These are phyloP conservation scores for Callyntrura sp. DNA, from an alignment of 2,888 invertebrate species.

Conservation along the genomic window DNA sequence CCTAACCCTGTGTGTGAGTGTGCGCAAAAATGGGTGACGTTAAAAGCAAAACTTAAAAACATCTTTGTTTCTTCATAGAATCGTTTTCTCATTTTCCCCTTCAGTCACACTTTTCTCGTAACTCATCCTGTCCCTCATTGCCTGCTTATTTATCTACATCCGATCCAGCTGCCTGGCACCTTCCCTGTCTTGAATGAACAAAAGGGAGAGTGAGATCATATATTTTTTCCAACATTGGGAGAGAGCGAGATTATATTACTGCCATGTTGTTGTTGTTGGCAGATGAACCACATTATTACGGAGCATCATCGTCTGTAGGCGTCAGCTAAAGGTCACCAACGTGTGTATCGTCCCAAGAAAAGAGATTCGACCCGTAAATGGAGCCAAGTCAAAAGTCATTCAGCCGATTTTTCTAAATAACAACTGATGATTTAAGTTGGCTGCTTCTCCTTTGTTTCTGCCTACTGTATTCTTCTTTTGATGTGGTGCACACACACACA, in stretches of 20 bases:
- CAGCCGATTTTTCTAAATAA: background rate
- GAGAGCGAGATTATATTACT: no score
- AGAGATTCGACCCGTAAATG: constrained; percentile 44
- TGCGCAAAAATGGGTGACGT: no score
- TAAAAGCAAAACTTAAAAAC: background rate
- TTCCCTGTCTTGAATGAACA: background rate
- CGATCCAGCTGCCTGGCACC: constrained; percentile 13
- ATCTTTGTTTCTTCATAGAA: background rate
- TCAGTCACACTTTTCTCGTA: background rate
- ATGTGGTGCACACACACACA: no score
- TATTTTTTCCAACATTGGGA: constrained; percentile 35
- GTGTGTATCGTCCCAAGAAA: background rate
- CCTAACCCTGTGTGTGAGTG: no score
- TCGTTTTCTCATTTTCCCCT: background rate
- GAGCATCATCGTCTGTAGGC: constrained; percentile 40
- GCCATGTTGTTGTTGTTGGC: background rate
- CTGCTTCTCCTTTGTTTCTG: background rate
- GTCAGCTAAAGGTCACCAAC: constrained; percentile 64
- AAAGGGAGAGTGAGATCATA: constrained; percentile 64
- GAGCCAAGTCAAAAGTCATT: constrained; percentile 49
- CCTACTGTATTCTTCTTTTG: no score
- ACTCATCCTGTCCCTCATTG: background rate
- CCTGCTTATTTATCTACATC: background rate
- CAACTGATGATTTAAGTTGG: background rate
- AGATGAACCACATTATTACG: no score